These are phyloP conservation scores for Tachysurus fulvidraco DNA, from an alignment of 2,113 vertebrate genomes.

Conservation along the genomic window DNA sequence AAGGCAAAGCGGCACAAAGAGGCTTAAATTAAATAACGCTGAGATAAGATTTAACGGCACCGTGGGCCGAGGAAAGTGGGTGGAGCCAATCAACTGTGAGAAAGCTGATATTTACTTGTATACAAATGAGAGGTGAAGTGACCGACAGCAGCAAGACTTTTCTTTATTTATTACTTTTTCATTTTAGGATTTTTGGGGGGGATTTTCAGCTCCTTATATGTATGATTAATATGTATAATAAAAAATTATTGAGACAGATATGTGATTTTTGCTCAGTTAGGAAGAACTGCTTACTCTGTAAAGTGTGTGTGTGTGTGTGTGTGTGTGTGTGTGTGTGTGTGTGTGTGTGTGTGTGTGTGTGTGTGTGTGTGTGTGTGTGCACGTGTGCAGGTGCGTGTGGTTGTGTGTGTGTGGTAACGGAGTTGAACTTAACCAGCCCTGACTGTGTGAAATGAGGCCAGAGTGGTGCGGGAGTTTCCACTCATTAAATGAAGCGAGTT, in stretches of 20 bases:
- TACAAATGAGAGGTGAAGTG: background rate
- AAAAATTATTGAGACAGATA: background rate
- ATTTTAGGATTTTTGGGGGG: background rate
- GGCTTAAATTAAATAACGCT: no score
- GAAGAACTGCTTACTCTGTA: background rate
- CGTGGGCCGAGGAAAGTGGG: background rate
- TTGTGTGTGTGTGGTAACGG: background rate
- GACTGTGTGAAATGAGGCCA: slow-evolving; percentile 20
- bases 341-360: background rate
- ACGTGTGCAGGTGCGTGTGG: slow-evolving; percentile 1
- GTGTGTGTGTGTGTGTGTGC: background rate
- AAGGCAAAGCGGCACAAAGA: background rate
- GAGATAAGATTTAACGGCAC: no score
- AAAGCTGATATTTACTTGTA: background rate
- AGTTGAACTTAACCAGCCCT: background rate
- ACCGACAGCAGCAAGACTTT: background rate
- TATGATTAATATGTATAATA: no score
- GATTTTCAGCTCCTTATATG: background rate
- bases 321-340: slow-evolving; percentile 11
- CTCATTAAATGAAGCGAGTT: slow-evolving; percentile 22
- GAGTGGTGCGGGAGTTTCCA: slow-evolving; percentile 8
- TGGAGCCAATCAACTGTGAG: background rate
- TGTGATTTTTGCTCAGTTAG: background rate
- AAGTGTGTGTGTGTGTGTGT: background rate
- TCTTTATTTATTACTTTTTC: no score